phyloP scores from a whole-genome alignment of 2,888 invertebrate species.

The Malthinus seriepunctatus region DNA sequence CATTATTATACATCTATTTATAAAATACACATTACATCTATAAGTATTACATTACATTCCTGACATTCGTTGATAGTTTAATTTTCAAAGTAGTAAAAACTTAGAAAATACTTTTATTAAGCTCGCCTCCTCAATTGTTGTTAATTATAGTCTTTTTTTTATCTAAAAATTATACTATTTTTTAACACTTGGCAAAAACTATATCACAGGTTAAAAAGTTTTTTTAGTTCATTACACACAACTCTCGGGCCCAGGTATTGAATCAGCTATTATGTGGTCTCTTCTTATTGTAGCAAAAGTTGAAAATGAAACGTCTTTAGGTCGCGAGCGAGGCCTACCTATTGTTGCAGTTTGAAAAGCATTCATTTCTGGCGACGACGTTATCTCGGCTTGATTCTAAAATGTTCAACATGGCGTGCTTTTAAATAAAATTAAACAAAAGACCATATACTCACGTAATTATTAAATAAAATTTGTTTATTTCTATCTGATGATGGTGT shows the following conservation, averaged over 20 bases:
- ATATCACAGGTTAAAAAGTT: constrained; percentile 27
- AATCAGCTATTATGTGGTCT: constrained; percentile 81
- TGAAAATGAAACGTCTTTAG: constrained; percentile 55
- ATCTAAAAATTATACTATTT: constrained; percentile 17
- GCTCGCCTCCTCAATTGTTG: constrained; percentile 40
- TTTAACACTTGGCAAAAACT: constrained; percentile 25
- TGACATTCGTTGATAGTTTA: constrained; percentile 36
- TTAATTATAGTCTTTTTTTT: not conserved
- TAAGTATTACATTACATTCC: constrained; percentile 22
- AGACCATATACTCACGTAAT: constrained; percentile 40
- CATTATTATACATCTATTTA: constrained; percentile 22
- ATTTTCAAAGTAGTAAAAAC: constrained; percentile 17
- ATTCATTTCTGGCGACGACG: constrained; percentile 43
- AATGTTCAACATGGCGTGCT: not conserved
- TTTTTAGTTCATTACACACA: constrained; percentile 67
- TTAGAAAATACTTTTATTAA: constrained; percentile 29
- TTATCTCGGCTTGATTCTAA: constrained; percentile 33
- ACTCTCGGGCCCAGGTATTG: constrained; percentile 86
- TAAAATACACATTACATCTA: constrained; percentile 28
- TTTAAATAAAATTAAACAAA: not conserved
- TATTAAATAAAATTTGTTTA: constrained; percentile 40
- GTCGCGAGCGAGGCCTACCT: constrained; percentile 48
- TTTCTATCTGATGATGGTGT: constrained; percentile 43
- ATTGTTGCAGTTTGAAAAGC: constrained; percentile 42
- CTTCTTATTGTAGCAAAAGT: constrained; percentile 65